Evolutionary conservation across 2,888 invertebrate species (phyloP).

Genomic region (Apamea monoglypha): DNA sequence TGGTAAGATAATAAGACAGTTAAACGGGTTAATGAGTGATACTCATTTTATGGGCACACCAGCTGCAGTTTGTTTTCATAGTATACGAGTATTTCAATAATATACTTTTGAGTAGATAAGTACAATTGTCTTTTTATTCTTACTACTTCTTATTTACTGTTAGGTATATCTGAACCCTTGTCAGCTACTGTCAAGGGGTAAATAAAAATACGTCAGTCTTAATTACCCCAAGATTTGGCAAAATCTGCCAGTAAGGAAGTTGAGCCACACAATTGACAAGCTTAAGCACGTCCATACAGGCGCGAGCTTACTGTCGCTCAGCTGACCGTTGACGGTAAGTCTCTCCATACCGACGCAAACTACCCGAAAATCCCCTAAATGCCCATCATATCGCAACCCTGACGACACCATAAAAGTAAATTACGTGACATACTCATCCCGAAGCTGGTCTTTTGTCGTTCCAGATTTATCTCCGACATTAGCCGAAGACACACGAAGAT

Average conservation of each 20-base stretch:
- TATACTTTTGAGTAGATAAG: neutral
- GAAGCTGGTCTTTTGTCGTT: conserved; percentile 69
- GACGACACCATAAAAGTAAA: conserved; percentile 69
- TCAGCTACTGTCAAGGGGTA: neutral
- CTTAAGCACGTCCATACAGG: neutral
- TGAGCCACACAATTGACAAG: conserved; percentile 15
- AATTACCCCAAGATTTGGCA: neutral
- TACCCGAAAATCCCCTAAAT: conserved; percentile 60
- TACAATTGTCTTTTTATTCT: neutral
- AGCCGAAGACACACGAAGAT: conserved; percentile 68
- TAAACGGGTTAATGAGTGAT: neutral
- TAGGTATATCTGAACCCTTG: neutral
- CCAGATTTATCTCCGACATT: conserved; percentile 69
- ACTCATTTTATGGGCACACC: neutral
- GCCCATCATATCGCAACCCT: conserved; percentile 66
- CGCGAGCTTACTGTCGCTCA: conserved; percentile 47
- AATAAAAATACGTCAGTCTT: neutral
- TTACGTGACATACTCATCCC: conserved; percentile 66
- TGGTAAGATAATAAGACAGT: neutral
- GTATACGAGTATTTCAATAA: no score
- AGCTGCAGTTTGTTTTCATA: neutral
- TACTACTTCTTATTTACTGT: neutral
- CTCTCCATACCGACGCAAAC: conserved; percentile 56
- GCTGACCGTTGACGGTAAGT: conserved; percentile 47
- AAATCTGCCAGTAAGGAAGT: neutral